Conservation (phyloP, 2,888 invertebrate species). For the Sinelater perroti region DNA sequence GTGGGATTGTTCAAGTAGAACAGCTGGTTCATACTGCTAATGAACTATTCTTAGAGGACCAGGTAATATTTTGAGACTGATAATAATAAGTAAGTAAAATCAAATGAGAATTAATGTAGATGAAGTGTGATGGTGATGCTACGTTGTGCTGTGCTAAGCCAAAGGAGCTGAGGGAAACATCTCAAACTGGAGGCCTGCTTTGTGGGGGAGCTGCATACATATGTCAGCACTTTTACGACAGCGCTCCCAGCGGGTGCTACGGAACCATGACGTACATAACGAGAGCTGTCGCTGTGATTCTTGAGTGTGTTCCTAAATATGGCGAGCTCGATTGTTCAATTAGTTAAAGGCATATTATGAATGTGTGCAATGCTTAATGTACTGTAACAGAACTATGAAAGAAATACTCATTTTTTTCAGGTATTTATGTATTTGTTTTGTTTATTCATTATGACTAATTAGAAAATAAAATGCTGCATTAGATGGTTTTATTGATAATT, state of each 20-base stretch:
- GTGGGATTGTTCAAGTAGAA: slow-evolving; percentile 87
- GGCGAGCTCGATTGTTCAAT: slow-evolving; percentile 85
- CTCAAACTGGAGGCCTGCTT: slow-evolving; percentile 70
- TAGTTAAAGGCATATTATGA: no score
- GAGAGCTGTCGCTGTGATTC: slow-evolving; percentile 78
- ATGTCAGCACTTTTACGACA: slow-evolving; percentile 97
- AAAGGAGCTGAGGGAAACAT: slow-evolving; percentile 68
- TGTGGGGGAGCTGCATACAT: slow-evolving; percentile 96
- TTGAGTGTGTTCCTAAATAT: slow-evolving; percentile 79
- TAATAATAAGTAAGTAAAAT: neutral
- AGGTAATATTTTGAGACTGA: slow-evolving; percentile 69
- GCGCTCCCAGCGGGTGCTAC: slow-evolving; percentile 95
- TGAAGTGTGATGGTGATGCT: slow-evolving; percentile 88
- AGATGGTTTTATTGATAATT: no score
- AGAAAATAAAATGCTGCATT: no score
- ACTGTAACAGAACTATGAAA: no score
- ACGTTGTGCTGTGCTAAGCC: slow-evolving; percentile 91
- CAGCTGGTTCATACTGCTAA: slow-evolving; percentile 94
- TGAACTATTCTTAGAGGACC: slow-evolving; percentile 93
- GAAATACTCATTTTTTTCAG: no score
- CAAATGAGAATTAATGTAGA: no score
- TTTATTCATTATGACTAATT: no score
- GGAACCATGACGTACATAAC: slow-evolving; percentile 98
- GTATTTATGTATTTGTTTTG: no score
- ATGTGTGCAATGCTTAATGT: no score